These are phyloP conservation scores for Hartigia nigra DNA, from an alignment of 2,888 invertebrate species.

Conservation along the genomic window DNA sequence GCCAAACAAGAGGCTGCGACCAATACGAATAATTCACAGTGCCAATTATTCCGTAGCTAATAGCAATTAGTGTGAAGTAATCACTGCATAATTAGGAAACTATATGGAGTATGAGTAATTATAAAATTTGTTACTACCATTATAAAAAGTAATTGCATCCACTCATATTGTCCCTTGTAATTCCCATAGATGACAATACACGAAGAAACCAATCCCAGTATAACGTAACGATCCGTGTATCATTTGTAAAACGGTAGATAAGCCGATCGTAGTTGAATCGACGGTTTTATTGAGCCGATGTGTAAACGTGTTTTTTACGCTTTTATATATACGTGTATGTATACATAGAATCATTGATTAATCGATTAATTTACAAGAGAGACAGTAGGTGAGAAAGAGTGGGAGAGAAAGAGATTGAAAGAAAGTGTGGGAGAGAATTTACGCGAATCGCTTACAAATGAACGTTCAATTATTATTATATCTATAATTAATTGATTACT, in stretches of 20 bases:
- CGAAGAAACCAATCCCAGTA: neutral
- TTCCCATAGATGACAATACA: neutral
- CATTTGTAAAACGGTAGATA: neutral
- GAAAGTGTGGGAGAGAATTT: neutral
- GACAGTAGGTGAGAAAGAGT: neutral
- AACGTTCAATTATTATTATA: neutral
- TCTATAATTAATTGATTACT: neutral
- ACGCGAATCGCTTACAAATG: neutral
- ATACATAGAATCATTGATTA: constrained; percentile 6
- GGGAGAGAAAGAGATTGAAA: neutral
- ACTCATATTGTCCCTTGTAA: neutral
- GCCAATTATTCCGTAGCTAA: neutral
- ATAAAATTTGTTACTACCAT: neutral
- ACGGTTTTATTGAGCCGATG: neutral
- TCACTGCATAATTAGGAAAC: neutral
- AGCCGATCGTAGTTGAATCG: neutral
- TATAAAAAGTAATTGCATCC: neutral
- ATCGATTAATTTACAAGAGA: constrained; percentile 2
- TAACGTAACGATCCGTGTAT: neutral
- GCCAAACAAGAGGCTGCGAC: neutral
- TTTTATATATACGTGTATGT: constrained; percentile 19
- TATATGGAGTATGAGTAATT: neutral
- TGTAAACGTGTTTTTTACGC: constrained; percentile 20
- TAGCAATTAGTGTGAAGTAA: neutral
- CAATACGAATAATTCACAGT: neutral